A percentile compares a stretch with the other conserved stretches of the same genome.
Conservation (phyloP, 2,113 vertebrate species). For the Sturnira hondurensis region DNA sequence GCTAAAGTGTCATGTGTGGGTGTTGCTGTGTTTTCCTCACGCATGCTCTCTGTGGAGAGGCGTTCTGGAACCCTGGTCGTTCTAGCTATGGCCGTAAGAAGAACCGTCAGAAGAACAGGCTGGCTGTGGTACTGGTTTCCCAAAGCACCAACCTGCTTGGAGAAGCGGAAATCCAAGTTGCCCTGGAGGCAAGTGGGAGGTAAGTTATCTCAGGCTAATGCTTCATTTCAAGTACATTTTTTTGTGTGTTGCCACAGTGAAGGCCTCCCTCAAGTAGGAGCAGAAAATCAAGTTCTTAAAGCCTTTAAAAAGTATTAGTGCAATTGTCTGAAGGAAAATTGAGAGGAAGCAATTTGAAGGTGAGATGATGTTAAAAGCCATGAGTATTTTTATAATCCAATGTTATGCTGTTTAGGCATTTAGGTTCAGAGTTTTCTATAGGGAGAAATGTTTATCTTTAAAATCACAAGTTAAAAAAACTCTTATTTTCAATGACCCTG, state of each 20-base stretch:
- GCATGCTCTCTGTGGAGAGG: background rate
- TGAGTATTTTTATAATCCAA: background rate
- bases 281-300: background rate
- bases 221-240: constrained; percentile 4
- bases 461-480: background rate
- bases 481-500: constrained; percentile 2
- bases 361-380: background rate
- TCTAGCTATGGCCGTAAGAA: constrained; percentile 75
- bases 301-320: background rate
- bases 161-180: constrained; percentile 74
- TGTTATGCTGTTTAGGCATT: background rate
- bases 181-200: constrained; percentile 74
- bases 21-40: constrained; percentile 47
- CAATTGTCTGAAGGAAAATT: background rate
- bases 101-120: constrained; percentile 79
- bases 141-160: constrained; percentile 74
- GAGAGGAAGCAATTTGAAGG: background rate
- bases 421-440: background rate
- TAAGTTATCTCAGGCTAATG: constrained; percentile 63
- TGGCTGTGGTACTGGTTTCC: constrained; percentile 78
- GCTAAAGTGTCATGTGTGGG: constrained; percentile 35
- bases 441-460: background rate
- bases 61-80: constrained; percentile 38
- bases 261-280: background rate
- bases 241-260: background rate